phyloP scores from a whole-genome alignment of 1,140 invertebrate genomes.

The Battus philenor region DNA sequence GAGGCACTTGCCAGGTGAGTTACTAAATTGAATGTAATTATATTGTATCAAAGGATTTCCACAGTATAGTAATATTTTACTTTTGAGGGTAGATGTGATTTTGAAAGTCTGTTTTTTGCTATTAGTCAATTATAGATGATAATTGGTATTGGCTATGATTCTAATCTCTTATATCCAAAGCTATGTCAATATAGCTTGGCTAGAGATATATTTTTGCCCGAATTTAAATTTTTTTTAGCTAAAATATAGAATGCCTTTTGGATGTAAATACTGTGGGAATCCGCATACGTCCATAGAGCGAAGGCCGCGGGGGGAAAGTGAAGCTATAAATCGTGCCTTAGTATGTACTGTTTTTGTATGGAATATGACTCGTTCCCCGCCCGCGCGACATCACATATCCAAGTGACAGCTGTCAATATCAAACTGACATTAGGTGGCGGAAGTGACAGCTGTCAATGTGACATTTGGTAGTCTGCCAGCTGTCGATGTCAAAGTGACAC shows the following conservation, averaged over 20 bases:
- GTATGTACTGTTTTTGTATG: slow-evolving; percentile 28
- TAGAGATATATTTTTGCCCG: too few species aligned
- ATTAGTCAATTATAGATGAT: too few species aligned
- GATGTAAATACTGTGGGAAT: slow-evolving; percentile 2
- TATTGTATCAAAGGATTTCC: slow-evolving; percentile 4
- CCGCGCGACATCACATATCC: background rate
- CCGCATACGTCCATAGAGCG: slow-evolving; percentile 9
- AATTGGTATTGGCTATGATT: too few species aligned
- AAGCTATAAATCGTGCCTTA: slow-evolving; percentile 59
- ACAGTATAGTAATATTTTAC: slow-evolving; percentile 4
- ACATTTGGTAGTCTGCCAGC: background rate
- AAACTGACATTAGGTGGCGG: background rate
- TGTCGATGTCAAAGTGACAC: too few species aligned
- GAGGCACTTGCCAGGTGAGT: slow-evolving; percentile 12
- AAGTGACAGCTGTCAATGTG: background rate
- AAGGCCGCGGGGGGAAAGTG: slow-evolving; percentile 21
- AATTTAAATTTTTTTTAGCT: too few species aligned
- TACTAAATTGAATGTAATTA: slow-evolving; percentile 16
- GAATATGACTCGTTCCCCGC: slow-evolving; percentile 12
- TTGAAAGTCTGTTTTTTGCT: too few species aligned
- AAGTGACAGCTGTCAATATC: background rate
- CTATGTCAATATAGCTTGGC: too few species aligned
- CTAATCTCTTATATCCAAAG: too few species aligned
- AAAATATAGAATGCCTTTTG: too few species aligned
- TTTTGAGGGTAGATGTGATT: too few species aligned